Conservation (phyloP, 1,140 invertebrate genomes). For the Drosophila tsacasi region DNA sequence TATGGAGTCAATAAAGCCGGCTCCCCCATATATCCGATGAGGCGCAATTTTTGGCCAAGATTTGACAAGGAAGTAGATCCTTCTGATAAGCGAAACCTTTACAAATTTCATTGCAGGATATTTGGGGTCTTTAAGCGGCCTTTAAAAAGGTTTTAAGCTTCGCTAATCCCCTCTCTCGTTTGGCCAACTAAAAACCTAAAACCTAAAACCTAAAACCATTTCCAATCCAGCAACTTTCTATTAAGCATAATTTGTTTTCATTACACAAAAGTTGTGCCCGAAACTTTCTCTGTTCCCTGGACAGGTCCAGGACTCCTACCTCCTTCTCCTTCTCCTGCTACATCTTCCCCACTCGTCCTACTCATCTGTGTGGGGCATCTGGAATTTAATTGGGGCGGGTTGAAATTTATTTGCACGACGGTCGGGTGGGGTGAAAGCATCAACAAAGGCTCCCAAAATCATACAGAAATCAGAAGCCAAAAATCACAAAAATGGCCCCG, state of each 20-base stretch:
- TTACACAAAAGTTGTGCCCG: conserved; percentile 53
- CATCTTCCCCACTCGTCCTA: too few species aligned
- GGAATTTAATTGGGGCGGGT: conserved; percentile 53
- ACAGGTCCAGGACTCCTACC: background rate
- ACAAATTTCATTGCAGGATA: conserved; percentile 7
- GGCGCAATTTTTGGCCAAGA: conserved; percentile 10
- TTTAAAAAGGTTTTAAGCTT: conserved; percentile 9
- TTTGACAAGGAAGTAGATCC: conserved; percentile 23
- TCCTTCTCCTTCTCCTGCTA: background rate
- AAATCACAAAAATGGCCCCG: conserved; percentile 48
- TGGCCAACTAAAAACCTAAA: conserved; percentile 35
- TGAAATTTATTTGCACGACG: conserved; percentile 51
- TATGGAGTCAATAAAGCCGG: conserved; percentile 42
- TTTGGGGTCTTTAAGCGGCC: background rate
- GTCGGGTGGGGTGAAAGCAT: background rate
- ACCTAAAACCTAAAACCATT: conserved; percentile 54
- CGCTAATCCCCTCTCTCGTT: conserved; percentile 9
- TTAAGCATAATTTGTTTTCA: conserved; percentile 63
- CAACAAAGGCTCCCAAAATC: conserved; percentile 44
- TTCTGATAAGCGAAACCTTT: background rate
- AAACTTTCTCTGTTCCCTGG: conserved; percentile 38
- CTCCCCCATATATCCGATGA: conserved; percentile 11
- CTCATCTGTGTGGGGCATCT: conserved; percentile 4
- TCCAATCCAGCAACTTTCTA: conserved; percentile 59
- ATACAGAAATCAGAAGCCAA: conserved; percentile 52